These are phyloP conservation scores for Chelon auratus DNA, from an alignment of 2,797 vertebrate species.

Conservation along the genomic window DNA sequence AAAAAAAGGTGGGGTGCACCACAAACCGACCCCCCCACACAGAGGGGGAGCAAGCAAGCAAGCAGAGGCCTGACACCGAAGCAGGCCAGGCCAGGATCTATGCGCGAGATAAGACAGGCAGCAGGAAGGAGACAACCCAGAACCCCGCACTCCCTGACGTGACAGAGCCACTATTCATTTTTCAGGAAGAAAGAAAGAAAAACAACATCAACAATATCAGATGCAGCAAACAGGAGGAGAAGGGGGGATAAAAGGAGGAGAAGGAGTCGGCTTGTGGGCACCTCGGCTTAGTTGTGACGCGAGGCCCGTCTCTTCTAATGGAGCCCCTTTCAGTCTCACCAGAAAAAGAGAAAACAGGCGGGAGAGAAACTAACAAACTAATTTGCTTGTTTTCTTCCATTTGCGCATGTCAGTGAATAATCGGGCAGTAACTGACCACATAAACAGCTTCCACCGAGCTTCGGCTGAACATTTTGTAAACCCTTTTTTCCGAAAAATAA, in stretches of 20 bases:
- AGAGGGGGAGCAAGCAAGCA: conserved; percentile 32
- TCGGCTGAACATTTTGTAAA: conserved; percentile 8
- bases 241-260: conserved; percentile 9
- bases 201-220: conserved; percentile 83
- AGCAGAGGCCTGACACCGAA: conserved; percentile 63
- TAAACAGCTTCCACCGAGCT: conserved; percentile 26
- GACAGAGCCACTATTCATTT: conserved; percentile 82
- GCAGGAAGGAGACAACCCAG: conserved; percentile 85
- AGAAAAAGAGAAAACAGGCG: not conserved
- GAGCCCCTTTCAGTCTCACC: not conserved
- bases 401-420: conserved; percentile 13
- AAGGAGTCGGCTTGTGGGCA: conserved; percentile 19
- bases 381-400: conserved; percentile 14
- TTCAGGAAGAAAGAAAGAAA: conserved; percentile 79
- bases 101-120: conserved; percentile 81
- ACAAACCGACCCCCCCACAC: conserved; percentile 33
- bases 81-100: conserved; percentile 75
- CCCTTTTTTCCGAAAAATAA: conserved; percentile 31
- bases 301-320: conserved; percentile 43
- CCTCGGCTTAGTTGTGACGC: conserved; percentile 65
- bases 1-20: not conserved
- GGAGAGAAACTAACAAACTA: not conserved
- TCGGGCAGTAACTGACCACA: not conserved
- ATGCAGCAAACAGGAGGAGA: conserved; percentile 57
- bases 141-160: conserved; percentile 66